These are phyloP conservation scores for Chaenocephalus aceratus DNA, from an alignment of 2,113 vertebrate genomes.

Conservation along the genomic window DNA sequence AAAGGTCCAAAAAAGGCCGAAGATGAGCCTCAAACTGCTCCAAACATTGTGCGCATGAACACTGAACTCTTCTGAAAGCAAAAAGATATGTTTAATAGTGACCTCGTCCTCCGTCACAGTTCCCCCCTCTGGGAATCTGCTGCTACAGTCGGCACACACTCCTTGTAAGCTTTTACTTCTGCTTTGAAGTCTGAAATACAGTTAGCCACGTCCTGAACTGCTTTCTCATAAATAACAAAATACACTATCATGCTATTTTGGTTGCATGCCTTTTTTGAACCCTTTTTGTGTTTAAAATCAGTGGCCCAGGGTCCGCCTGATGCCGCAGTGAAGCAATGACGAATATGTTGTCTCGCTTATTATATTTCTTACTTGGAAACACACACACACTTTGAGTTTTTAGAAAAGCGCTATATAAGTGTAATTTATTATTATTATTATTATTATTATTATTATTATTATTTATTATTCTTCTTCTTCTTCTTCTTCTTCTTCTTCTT, in stretches of 20 bases:
- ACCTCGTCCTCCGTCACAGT: background rate
- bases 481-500: too few species aligned
- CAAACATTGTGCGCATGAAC: background rate
- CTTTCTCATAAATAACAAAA: conserved; percentile 41
- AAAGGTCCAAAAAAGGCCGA: background rate
- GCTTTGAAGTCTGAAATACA: conserved; percentile 51
- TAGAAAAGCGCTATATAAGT: too few species aligned
- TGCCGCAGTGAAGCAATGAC: conserved; percentile 8
- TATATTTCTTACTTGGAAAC: too few species aligned
- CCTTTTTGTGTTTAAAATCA: background rate
- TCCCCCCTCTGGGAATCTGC: conserved; percentile 11
- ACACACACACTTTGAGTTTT: too few species aligned
- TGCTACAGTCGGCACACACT: conserved; percentile 2
- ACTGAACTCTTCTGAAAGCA: background rate
- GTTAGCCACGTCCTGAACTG: conserved; percentile 25
- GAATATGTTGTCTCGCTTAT: background rate
- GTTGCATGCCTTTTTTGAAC: conserved; percentile 10
- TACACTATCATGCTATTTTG: conserved; percentile 30
- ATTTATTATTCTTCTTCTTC: too few species aligned
- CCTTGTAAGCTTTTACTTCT: conserved; percentile 25
- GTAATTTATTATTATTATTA: too few species aligned
- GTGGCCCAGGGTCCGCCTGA: background rate
- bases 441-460: too few species aligned
- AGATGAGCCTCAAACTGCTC: background rate
- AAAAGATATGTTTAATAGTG: background rate